Percentiles rank a stretch among this genome's conserved stretches.
These are phyloP conservation scores for Monodelphis domestica DNA, from an alignment of 2,797 vertebrate genomes.

Conservation along the genomic window DNA sequence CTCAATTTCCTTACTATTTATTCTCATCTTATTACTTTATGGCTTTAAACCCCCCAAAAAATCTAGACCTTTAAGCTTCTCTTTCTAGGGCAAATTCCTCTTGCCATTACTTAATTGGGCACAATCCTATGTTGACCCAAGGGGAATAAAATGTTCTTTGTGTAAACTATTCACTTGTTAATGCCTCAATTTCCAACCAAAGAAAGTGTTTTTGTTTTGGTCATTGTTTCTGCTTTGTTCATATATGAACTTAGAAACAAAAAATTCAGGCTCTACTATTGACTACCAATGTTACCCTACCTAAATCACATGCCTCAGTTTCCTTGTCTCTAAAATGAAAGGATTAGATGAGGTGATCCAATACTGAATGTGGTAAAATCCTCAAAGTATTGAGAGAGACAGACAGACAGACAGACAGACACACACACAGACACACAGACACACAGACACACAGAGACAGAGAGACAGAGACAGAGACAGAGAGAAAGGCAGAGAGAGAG, in stretches of 20 bases:
- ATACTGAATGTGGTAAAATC: too few relatives aligned
- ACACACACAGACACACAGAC: too few relatives aligned
- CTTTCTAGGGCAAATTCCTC: slow-evolving; percentile 67
- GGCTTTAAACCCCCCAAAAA: neutral
- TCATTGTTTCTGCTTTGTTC: neutral
- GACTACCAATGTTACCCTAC: neutral
- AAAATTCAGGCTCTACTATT: neutral
- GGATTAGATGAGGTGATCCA: neutral
- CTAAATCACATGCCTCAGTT: neutral
- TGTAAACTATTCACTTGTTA: slow-evolving; percentile 66
- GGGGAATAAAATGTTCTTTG: slow-evolving; percentile 65
- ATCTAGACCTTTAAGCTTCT: slow-evolving; percentile 50
- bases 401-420: neutral
- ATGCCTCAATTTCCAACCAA: neutral
- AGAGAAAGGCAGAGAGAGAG: neutral
- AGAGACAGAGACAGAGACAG: neutral
- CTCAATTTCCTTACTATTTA: neutral
- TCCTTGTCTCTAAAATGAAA: neutral
- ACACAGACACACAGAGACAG: neutral
- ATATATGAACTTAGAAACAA: neutral
- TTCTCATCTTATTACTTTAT: neutral
- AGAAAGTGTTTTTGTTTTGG: neutral
- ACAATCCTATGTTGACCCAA: slow-evolving; percentile 61
- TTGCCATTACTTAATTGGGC: slow-evolving; percentile 70
- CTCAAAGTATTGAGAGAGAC: neutral